Evolutionary conservation across 2,797 vertebrate genomes (phyloP), one percentile per base, ranked within the genome.

Genomic region (Notolabrus celidotus): DNA sequence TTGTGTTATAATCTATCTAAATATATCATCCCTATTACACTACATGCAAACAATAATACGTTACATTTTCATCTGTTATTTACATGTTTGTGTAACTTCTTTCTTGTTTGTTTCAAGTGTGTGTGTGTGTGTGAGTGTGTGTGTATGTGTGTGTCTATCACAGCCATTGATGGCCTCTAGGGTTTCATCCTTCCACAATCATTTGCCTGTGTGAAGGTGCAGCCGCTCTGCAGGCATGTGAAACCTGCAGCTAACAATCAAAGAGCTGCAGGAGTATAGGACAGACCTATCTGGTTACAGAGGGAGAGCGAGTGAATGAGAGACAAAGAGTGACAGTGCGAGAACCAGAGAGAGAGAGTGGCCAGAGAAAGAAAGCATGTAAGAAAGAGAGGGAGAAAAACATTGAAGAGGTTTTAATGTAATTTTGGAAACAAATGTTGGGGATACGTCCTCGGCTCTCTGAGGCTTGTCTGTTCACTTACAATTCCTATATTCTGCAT

Each of bases 211-310:
- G 93, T 89, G 87, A 90, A 92, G 90, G 87, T 89, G 80, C 89
- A 89, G 84, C 66, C 77, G 82, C 87, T 90, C 86, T 82, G 89
- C 92, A 91, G 90, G 83, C 80, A 93, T 89, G 89, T 93, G 91
- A 94, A 91, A 95, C 92, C 89, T 87, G 86, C 90, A 94, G 90
- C 86, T 90, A 92, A 88, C 86, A 94, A 93, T 90, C 90, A 94
- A 90, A 94, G 92, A 90, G 88, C 92, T 76, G 82, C 64, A 78
- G 87, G 92, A 90, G 81, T 86, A 86, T 84, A 93, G 91, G 92
- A 89, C 92, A 92, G 49, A 54, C 57, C 79, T 92, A 91, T 93
- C 91, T 80, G 54, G 83, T 94, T 95, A 92, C 86, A 90, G 82
- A 80, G 62, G 51, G 85, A 84, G 80, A 83, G 74, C 59, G 57